Base-by-base conservation (phyloP, 1,140 invertebrate genomes). In the Scaptomyza montana region DNA sequence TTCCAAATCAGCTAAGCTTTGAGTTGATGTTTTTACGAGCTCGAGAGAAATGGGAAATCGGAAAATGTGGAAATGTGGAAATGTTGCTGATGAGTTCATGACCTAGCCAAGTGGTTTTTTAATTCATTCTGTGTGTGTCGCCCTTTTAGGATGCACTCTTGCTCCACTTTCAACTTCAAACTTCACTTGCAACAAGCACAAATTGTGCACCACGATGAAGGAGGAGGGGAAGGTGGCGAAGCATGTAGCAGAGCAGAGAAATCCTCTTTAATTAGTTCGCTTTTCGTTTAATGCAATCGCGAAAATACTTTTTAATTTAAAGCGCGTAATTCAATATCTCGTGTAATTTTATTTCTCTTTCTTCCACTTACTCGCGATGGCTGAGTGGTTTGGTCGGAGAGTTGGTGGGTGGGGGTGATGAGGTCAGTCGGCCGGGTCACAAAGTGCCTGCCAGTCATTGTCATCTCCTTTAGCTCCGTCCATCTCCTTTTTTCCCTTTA, bases 271-370 rank as follows among this genome's bases (percentile, higher is more conserved):
- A 86, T 86, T 86, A 86, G 82, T 82, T 73, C 64, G 78, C 82
- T 75, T 86, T 76, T 76, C 82, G 82, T 86, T 86, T 87, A 86
- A 86, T 86, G 82, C 84, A 87, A 86, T 86, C 75, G 82, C 78
- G 78, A 89, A 84, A 79, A 87, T 87, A 81, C 86, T 86, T 64
- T 86, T 87, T 86, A 86, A 86, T 86, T 86, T 86, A 86, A 87
- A 87, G 79, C 85, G 84, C 84, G 82, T 89, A 87, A 87, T 87
- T 87, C 73, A 87, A 87, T 87, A 87, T 87, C 72, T 73, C 65
- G 69, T 61, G 79, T 87, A 87, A 87, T 87, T 89, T 84, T 89
- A 87, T 87, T 89, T 84, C 73, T 57, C 72, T 36, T 3, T 36
- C 30, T 33, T 33, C 30, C 30, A 33, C 30, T 76, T 76, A 69